Base-by-base conservation (phyloP, 2,888 invertebrate genomes). In the Lordiphosa andalusiaca region DNA sequence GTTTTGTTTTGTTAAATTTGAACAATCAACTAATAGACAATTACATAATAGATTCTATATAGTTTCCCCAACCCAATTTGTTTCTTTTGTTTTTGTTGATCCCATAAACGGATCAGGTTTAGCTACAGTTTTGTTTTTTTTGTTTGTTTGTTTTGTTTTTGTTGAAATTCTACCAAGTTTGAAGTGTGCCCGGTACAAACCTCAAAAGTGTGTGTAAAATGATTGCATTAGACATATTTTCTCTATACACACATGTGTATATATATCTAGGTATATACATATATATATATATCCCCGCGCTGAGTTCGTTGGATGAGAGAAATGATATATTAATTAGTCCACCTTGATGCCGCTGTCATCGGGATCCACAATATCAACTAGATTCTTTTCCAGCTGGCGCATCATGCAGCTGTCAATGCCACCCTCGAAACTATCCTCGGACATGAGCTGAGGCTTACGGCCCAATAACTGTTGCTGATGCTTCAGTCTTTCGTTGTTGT, bases 391-490 rank as follows among this genome's bases (percentile, higher is more conserved):
- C 90, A 93, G 91, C 67, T 87, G 86, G 65, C 92, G 91, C 71
- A 92, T 89, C 91, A 93, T 93, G 74, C 93, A 93, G 72, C 93
- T 93, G 38, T 93, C 93, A 63, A 93, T 93, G 63, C 81, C 86
- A 35, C 86, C 88, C 53, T 84, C 84, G 44, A 82, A 71, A 36
- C 85, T 85, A 21, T 81, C 81, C 51, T 81, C 81, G 13, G 80
- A 80, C 41, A 85, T 54, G 30, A 81, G 57, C 36, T 67, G 60
- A 23, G 71, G 71, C 49, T 71, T 78, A 2, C 67, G 42, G 16
- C 64, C 73, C 64, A 66, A 65, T 23, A 65, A 41, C 6, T 68
- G 51, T 35, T 57, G 61, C 50, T 72, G 30, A 25, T 41, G 41
- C 44, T 44, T 72, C 67, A 67, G 66, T 71, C 75, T 74, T 61